Conservation (phyloP, 2,888 invertebrate species). For the Erannis defoliaria region DNA sequence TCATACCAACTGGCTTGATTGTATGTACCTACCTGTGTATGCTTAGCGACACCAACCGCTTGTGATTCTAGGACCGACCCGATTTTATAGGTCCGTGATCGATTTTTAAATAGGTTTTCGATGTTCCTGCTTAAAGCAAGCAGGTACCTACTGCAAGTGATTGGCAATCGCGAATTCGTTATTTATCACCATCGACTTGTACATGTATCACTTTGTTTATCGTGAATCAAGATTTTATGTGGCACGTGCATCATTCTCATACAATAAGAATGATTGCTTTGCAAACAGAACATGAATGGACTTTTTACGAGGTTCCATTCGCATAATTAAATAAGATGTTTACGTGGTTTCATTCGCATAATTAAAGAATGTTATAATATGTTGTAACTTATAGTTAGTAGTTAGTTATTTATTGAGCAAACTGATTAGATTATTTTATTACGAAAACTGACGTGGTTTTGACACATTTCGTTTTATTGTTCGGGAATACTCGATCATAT, state of each 20-base stretch:
- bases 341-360: too few species aligned
- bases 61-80: constrained; percentile 18
- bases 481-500: too few species aligned
- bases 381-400: too few species aligned
- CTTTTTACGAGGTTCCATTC: constrained; percentile 3
- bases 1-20: constrained; percentile 17
- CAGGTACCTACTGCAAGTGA: not conserved
- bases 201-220: too few species aligned
- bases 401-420: too few species aligned
- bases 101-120: constrained; percentile 15
- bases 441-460: too few species aligned
- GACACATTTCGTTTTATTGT: too few species aligned
- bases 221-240: constrained; percentile 19
- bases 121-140: constrained; percentile 24
- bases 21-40: too few species aligned
- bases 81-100: constrained; percentile 21
- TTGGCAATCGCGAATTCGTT: not conserved
- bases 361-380: too few species aligned
- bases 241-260: constrained; percentile 1
- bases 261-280: constrained; percentile 9
- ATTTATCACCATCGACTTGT: not conserved
- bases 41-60: not conserved
- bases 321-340: not conserved
- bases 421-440: too few species aligned
- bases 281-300: constrained; percentile 6